phyloP scores from a whole-genome alignment of 2,797 vertebrate species.

The Ataeniobius toweri region DNA sequence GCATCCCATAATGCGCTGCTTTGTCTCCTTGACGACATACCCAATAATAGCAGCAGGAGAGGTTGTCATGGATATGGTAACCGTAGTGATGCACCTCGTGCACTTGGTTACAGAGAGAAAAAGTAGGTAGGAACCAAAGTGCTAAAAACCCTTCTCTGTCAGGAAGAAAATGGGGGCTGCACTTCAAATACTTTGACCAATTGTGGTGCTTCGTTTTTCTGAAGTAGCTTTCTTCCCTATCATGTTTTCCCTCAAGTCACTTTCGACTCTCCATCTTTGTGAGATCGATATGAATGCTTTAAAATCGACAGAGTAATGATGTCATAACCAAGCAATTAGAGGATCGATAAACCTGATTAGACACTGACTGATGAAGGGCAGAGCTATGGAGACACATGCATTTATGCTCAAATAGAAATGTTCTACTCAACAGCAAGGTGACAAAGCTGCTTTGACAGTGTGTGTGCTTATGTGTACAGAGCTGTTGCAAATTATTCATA shows the following conservation, averaged over 20 bases:
- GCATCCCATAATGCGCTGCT: conserved; percentile 75
- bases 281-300: conserved; percentile 44
- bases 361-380: conserved; percentile 38
- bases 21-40: conserved; percentile 73
- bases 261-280: conserved; percentile 15
- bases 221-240: not conserved
- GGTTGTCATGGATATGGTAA: conserved; percentile 86
- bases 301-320: conserved; percentile 48
- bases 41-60: conserved; percentile 75
- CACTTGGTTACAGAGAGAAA: conserved; percentile 69
- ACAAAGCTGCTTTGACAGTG: not conserved
- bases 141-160: conserved; percentile 40
- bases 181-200: conserved; percentile 6
- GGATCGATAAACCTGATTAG: conserved; percentile 56
- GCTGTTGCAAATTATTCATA: not conserved
- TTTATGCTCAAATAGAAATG: not conserved
- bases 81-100: conserved; percentile 79
- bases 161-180: conserved; percentile 29
- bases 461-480: not conserved
- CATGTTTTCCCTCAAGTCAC: not conserved
- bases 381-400: not conserved
- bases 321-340: conserved; percentile 53
- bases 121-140: conserved; percentile 61
- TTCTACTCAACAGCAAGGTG: not conserved
- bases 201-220: not conserved